Percentiles rank a stretch among this genome's conserved stretches.
These are phyloP conservation scores for Heliconius nattereri DNA, from an alignment of 1,140 invertebrate genomes.

Conservation along the genomic window DNA sequence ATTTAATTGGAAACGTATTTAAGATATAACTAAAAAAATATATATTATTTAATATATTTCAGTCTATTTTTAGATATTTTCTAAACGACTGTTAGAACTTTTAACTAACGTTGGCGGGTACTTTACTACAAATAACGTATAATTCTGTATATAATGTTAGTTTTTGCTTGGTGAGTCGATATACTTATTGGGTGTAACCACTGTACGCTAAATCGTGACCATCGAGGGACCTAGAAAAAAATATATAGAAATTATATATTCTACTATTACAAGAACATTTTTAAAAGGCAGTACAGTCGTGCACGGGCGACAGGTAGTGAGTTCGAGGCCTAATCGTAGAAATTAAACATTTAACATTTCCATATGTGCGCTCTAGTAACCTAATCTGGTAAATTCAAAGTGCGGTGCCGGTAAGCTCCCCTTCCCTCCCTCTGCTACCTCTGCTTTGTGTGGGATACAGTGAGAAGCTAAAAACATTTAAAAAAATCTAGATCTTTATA, in stretches of 20 bases:
- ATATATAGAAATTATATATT: neutral
- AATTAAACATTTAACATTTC: too few relatives aligned
- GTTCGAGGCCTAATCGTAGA: too few relatives aligned
- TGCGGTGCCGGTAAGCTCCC: too few relatives aligned
- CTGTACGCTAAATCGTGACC: slow-evolving; percentile 84
- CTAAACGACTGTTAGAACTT: slow-evolving; percentile 35
- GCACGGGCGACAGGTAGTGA: too few relatives aligned
- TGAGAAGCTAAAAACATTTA: too few relatives aligned
- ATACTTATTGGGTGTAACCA: slow-evolving; percentile 79
- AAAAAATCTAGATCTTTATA: too few relatives aligned
- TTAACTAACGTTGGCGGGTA: slow-evolving; percentile 38
- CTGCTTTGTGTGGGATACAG: too few relatives aligned
- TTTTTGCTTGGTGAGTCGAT: slow-evolving; percentile 37
- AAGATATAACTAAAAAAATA: neutral
- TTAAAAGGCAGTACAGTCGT: too few relatives aligned
- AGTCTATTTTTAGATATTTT: slow-evolving; percentile 24
- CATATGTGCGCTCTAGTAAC: too few relatives aligned
- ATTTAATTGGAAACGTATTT: slow-evolving; percentile 16
- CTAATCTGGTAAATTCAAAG: too few relatives aligned
- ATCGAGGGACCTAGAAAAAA: slow-evolving; percentile 78
- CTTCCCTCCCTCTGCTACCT: too few relatives aligned
- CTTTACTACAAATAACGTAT: slow-evolving; percentile 39
- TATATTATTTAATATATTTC: neutral
- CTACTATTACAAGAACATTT: too few relatives aligned
- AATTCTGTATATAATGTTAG: slow-evolving; percentile 34